A percentile compares a stretch with the other conserved stretches of the same genome.
These are phyloP conservation scores for Leptinotarsa rubiginosa DNA, from an alignment of 2,888 invertebrate species.

Conservation along the genomic window DNA sequence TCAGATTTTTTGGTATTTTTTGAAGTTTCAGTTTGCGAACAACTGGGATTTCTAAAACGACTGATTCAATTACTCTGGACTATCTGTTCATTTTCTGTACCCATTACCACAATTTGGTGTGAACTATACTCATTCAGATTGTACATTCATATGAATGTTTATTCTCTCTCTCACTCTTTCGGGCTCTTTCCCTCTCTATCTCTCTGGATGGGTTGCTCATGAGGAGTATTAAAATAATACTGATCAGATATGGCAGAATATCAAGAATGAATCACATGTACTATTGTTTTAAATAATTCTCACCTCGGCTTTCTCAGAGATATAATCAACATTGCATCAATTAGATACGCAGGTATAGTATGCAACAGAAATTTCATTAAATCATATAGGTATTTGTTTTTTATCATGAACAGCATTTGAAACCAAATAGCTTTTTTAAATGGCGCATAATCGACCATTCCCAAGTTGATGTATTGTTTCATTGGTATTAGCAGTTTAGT, in stretches of 20 bases:
- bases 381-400: slow-evolving; percentile 42
- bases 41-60: no score
- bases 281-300: not conserved
- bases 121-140: no score
- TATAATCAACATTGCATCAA: slow-evolving; percentile 46
- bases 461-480: slow-evolving; percentile 41
- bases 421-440: slow-evolving; percentile 53
- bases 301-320: slow-evolving; percentile 49
- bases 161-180: no score
- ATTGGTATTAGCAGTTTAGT: slow-evolving; percentile 49
- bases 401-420: slow-evolving; percentile 47
- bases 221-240: no score
- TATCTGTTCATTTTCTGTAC: no score
- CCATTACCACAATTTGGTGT: no score
- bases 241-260: slow-evolving; percentile 9
- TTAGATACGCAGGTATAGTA: slow-evolving; percentile 48
- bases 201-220: no score
- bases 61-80: no score
- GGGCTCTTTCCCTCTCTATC: no score
- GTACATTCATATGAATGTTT: no score
- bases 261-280: not conserved
- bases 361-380: slow-evolving; percentile 47
- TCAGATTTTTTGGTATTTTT: no score
- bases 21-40: no score
- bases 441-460: slow-evolving; percentile 41